These are phyloP conservation scores for Homalodisca vitripennis DNA, from an alignment of 1,140 invertebrate genomes.

Conservation along the genomic window DNA sequence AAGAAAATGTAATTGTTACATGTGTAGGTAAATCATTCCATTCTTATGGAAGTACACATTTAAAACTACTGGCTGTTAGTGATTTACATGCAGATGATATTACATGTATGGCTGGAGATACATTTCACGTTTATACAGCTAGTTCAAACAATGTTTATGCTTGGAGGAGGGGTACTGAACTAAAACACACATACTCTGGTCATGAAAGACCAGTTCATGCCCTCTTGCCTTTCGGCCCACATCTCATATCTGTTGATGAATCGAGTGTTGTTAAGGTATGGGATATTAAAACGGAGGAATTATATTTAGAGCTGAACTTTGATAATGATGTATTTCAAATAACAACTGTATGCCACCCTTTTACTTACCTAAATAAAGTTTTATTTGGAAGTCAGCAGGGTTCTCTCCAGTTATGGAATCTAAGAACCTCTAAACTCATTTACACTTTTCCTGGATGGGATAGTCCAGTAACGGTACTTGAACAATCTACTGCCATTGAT, in stretches of 20 bases:
- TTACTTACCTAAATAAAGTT: constrained; percentile 93
- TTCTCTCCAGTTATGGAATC: constrained; percentile 86
- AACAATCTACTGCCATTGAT: constrained; percentile 86
- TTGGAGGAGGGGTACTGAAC: constrained; percentile 84
- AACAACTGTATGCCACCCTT: constrained; percentile 80
- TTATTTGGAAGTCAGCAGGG: constrained; percentile 91
- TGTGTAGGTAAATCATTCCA: constrained; percentile 90
- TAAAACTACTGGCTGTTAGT: constrained; percentile 81
- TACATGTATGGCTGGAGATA: constrained; percentile 75
- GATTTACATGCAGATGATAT: constrained; percentile 80
- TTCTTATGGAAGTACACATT: constrained; percentile 83
- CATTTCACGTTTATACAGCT: constrained; percentile 79
- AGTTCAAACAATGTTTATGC: constrained; percentile 75
- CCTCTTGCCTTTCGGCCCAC: constrained; percentile 82
- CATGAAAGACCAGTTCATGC: constrained; percentile 70
- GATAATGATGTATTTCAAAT: constrained; percentile 71
- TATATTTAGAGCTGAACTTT: constrained; percentile 69
- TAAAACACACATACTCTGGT: constrained; percentile 79
- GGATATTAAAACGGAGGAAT: constrained; percentile 75
- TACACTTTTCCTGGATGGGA: constrained; percentile 81
- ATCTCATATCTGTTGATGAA: constrained; percentile 85
- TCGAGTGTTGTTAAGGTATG: constrained; percentile 76
- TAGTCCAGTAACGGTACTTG: constrained; percentile 65
- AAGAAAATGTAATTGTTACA: constrained; percentile 87
- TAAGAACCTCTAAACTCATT: constrained; percentile 75